These are phyloP conservation scores for Eustalomyia histrio DNA, from an alignment of 2,888 invertebrate species.

Conservation along the genomic window DNA sequence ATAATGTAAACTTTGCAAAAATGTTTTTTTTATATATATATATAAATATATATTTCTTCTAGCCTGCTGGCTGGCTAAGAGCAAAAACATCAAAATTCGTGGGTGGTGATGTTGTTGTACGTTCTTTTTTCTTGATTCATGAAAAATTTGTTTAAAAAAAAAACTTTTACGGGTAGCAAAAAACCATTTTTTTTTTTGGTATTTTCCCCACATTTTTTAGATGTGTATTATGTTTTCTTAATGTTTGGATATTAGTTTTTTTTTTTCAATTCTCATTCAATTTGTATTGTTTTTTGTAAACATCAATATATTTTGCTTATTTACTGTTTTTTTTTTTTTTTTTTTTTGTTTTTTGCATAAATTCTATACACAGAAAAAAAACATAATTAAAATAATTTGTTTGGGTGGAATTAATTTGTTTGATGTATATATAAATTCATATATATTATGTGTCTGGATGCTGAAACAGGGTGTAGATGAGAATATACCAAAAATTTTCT, in stretches of 20 bases:
- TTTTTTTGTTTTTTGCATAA: too few species aligned
- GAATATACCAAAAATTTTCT: too few species aligned
- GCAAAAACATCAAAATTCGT: slow-evolving; percentile 36
- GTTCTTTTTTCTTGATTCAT: slow-evolving; percentile 13
- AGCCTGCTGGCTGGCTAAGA: slow-evolving; percentile 49
- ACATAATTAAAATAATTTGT: slow-evolving; percentile 27
- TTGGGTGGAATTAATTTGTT: slow-evolving; percentile 31
- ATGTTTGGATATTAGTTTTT: slow-evolving; percentile 7
- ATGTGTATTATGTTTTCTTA: slow-evolving; percentile 7
- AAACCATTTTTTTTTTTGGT: slow-evolving; percentile 1
- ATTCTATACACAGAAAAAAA: not conserved
- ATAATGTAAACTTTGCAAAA: too few species aligned
- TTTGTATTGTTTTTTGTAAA: slow-evolving; percentile 36
- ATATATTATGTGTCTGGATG: not conserved
- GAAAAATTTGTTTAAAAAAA: not conserved
- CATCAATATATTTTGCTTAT: slow-evolving; percentile 1
- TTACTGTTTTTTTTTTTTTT: slow-evolving; percentile 12
- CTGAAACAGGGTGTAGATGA: slow-evolving; percentile 17
- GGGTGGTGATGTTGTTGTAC: slow-evolving; percentile 53
- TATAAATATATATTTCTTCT: too few species aligned
- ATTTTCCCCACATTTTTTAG: slow-evolving; percentile 53
- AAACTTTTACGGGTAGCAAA: not conserved
- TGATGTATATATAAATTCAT: slow-evolving; percentile 20
- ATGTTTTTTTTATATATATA: slow-evolving; percentile 42
- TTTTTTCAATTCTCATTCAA: not conserved